These are phyloP conservation scores for Stigmatopora argus DNA, from an alignment of 2,113 vertebrate genomes.

Conservation along the genomic window DNA sequence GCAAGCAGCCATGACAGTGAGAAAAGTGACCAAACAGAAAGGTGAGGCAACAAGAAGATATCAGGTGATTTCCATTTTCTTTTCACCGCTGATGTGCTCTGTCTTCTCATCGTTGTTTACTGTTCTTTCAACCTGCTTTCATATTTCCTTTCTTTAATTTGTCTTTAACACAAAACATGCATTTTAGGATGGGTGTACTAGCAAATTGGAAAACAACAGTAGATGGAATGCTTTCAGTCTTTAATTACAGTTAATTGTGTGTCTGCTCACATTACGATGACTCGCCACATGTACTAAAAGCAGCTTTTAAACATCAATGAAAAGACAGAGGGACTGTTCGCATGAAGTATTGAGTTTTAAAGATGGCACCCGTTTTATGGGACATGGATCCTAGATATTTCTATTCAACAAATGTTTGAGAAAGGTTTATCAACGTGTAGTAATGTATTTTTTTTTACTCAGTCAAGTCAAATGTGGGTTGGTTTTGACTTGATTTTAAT, in stretches of 20 bases:
- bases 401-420: constrained; percentile 17
- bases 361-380: constrained; percentile 39
- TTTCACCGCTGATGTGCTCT: constrained; percentile 53
- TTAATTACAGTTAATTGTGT: constrained; percentile 37
- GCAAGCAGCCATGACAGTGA: constrained; percentile 96
- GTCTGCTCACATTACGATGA: constrained; percentile 34
- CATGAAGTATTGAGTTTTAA: constrained; percentile 60
- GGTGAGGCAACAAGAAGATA: constrained; percentile 79
- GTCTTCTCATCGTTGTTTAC: constrained; percentile 74
- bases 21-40: constrained; percentile 99
- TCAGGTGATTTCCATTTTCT: constrained; percentile 64
- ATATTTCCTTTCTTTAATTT: constrained; percentile 38
- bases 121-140: constrained; percentile 48
- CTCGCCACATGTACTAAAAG: constrained; percentile 27
- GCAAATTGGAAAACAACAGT: constrained; percentile 31
- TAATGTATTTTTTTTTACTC: constrained; percentile 25
- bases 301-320: constrained; percentile 69
- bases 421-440: not conserved
- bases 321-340: constrained; percentile 69
- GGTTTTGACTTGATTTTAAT: not conserved
- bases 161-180: constrained; percentile 30
- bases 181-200: constrained; percentile 34
- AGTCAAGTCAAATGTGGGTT: not conserved
- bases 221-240: constrained; percentile 24
- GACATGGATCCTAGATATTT: constrained; percentile 44